Evolutionary conservation across 2,113 vertebrate genomes (phyloP).

Genomic region (Brachyistius frenatus): DNA sequence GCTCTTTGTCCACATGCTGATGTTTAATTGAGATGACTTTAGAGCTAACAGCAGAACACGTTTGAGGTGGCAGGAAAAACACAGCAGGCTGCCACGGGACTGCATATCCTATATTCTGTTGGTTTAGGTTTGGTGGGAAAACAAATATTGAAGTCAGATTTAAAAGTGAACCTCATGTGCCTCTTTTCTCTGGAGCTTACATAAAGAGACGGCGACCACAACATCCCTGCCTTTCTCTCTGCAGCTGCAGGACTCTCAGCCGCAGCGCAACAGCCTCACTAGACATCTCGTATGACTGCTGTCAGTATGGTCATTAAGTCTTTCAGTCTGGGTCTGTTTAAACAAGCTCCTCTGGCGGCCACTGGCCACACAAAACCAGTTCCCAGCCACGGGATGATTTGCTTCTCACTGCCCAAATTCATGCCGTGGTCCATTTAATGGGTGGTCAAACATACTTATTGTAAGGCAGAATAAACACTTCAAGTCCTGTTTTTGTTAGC

Average conservation of each 20-base stretch:
- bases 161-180: constrained; percentile 48
- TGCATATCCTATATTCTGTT: constrained; percentile 59
- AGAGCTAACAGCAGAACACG: constrained; percentile 58
- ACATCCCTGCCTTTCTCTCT: constrained; percentile 54
- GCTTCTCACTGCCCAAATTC: constrained; percentile 50
- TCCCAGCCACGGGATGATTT: constrained; percentile 55
- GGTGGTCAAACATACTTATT: constrained; percentile 67
- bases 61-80: constrained; percentile 74
- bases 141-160: constrained; percentile 64
- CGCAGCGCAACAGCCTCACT: constrained; percentile 59
- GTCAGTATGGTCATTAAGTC: constrained; percentile 77
- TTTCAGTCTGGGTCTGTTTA: constrained; percentile 75
- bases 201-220: constrained; percentile 67
- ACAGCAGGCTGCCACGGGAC: constrained; percentile 46
- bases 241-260: constrained; percentile 60
- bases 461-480: constrained; percentile 64
- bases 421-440: constrained; percentile 62
- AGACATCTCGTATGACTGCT: constrained; percentile 77
- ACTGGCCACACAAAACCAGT: constrained; percentile 61
- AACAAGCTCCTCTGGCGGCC: constrained; percentile 69
- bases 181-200: constrained; percentile 63
- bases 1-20: constrained; percentile 52
- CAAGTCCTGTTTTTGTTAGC: constrained; percentile 50
- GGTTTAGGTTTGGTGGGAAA: constrained; percentile 66
- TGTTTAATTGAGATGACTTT: constrained; percentile 72